Evolutionary conservation across 1,140 invertebrate species (phyloP), one percentile per base, ranked within the genome.

Genomic region (Caenorhabditis brenneri): DNA sequence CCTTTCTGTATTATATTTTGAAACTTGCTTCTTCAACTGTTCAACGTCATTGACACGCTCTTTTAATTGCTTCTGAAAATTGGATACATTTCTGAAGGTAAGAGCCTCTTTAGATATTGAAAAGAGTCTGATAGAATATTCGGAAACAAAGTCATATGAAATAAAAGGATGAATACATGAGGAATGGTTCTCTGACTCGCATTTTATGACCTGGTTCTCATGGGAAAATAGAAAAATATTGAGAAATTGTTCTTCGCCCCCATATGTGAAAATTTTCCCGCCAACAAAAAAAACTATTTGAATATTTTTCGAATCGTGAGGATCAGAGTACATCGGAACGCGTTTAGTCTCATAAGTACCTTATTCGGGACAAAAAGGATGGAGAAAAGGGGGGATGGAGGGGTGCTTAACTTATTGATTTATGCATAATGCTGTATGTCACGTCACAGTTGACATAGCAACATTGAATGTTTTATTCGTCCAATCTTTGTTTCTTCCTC

Each of bases 31-130:
- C 79, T 84, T 83, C 74, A 87, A 79, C 36, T 80, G 48, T 22
- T 86, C 85, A 6, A 82, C 53, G 33, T 87, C 86, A 51, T 82
- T 48, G 49, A 39, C 69, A 53, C 82, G 69, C 27, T 87, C 85
- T 31, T 83, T 84, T 12, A 87, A 51, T 46, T 79, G 55, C 51
- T 87, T 87, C 86, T 87, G 81, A 87, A 85, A 5, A 2, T 74
- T 74, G 6, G 22, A 42, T 22, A 74, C n/a, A n/a, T n/a, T n/a
- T 42, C 33, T 24, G 24, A 27, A 55, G 10, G n/a, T n/a, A 27
- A 27, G 22, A 24, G n/a, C n/a, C n/a, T n/a, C n/a, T 10, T 19
- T 3, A 27, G 24, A 29, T 19, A 55, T n/a, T n/a, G n/a, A n/a
- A 27, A 7, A 55, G 22, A 51, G n/a, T 19, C 5, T 51, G 48